These are phyloP conservation scores for Spheniscus mendiculus DNA, from an alignment of 2,113 vertebrate genomes.

Conservation along the genomic window DNA sequence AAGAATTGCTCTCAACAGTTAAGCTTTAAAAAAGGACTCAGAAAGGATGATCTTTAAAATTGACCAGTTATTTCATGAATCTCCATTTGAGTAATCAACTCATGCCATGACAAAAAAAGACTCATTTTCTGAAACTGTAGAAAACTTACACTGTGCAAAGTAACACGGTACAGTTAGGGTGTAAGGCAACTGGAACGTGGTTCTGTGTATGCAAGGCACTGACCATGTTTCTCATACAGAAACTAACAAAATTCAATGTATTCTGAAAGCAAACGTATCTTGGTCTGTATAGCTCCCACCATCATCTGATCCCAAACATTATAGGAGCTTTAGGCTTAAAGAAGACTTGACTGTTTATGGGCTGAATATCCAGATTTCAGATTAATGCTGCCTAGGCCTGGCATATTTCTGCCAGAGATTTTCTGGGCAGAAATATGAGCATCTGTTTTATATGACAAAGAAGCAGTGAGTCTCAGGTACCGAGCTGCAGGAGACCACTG, in stretches of 20 bases:
- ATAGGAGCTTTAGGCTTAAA: neutral
- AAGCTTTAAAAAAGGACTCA: neutral
- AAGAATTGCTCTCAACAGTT: neutral
- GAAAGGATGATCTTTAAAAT: neutral
- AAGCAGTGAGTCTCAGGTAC: neutral
- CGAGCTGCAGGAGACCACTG: neutral
- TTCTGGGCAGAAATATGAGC: neutral
- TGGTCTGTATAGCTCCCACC: neutral
- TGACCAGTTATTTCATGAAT: neutral
- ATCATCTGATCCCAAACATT: neutral
- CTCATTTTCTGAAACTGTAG: neutral
- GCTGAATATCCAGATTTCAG: neutral
- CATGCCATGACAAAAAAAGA: neutral
- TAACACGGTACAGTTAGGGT: neutral
- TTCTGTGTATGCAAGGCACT: neutral
- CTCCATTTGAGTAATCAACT: neutral
- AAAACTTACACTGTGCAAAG: neutral
- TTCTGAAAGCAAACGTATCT: neutral
- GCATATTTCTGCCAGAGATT: neutral
- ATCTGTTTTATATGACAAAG: neutral
- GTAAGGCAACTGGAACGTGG: neutral
- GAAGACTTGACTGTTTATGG: neutral
- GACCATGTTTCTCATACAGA: neutral
- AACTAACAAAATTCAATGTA: neutral
- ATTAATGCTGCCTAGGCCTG: neutral